Evolutionary conservation across 2,888 invertebrate genomes (phyloP).

Genomic region (Lasioglossum malachurum): DNA sequence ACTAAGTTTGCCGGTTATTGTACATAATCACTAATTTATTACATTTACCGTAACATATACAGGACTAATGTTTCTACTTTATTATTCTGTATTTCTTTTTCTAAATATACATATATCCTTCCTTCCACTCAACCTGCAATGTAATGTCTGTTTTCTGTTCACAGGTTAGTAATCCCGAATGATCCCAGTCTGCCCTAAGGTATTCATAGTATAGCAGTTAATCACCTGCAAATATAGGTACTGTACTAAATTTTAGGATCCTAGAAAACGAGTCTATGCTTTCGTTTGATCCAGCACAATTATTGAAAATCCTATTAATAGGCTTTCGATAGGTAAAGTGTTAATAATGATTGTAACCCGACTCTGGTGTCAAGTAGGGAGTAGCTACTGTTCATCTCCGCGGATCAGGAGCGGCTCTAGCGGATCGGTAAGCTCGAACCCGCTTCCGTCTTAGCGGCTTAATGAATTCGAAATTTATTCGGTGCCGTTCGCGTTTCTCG

Average conservation of each 20-base stretch:
- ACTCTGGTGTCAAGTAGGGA: neutral
- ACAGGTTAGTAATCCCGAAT: constrained; percentile 2
- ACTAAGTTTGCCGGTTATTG: too few species aligned
- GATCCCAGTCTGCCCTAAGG: neutral
- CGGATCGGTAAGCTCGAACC: neutral
- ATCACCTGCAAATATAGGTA: neutral
- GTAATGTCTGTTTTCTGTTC: neutral
- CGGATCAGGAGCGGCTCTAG: neutral
- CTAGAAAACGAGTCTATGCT: too few species aligned
- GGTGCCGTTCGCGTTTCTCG: neutral
- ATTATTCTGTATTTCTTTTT: too few species aligned
- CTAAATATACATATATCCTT: too few species aligned
- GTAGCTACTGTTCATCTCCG: neutral
- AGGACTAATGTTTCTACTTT: too few species aligned
- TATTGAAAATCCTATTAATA: too few species aligned
- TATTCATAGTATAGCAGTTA: neutral
- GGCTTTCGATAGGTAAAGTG: too few species aligned
- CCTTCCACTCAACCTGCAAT: neutral
- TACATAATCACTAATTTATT: too few species aligned
- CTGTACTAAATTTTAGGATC: neutral
- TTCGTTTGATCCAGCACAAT: too few species aligned
- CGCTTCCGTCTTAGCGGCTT: neutral
- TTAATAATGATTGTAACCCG: neutral
- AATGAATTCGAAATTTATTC: constrained; percentile 9
- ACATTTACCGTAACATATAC: too few species aligned